Evolutionary conservation across 2,888 invertebrate genomes (phyloP).

Genomic region (Camponotus fellah): DNA sequence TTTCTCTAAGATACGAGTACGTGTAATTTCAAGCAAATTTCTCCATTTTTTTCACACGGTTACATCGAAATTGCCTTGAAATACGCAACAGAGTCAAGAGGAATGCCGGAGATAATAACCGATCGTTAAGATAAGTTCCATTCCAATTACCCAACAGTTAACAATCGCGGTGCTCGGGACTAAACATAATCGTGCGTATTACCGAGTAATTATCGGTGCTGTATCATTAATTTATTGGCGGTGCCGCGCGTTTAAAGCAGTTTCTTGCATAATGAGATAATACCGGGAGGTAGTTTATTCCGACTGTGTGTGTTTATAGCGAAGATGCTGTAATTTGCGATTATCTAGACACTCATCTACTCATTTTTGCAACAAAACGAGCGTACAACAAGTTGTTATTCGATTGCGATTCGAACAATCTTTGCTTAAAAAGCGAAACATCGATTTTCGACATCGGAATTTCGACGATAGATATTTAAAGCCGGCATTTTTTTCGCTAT

Average conservation of each 20-base stretch:
- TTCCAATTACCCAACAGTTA: constrained; percentile 64
- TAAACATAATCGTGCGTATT: constrained; percentile 68
- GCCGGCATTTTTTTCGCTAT: background rate
- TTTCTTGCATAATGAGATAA: constrained; percentile 69
- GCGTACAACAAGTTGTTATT: constrained; percentile 51
- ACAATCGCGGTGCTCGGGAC: constrained; percentile 55
- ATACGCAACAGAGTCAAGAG: constrained; percentile 35
- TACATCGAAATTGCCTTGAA: background rate
- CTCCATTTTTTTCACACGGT: background rate
- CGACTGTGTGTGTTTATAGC: constrained; percentile 38
- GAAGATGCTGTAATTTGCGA: constrained; percentile 54
- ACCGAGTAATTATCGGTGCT: constrained; percentile 62
- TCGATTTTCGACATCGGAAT: constrained; percentile 9
- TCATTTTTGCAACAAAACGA: background rate
- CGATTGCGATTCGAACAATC: constrained; percentile 47
- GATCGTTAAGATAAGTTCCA: constrained; percentile 58
- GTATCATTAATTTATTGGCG: constrained; percentile 66
- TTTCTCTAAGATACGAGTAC: background rate
- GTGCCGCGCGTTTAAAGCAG: constrained; percentile 59
- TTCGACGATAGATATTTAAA: constrained; percentile 16
- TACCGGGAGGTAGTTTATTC: constrained; percentile 61
- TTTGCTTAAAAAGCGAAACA: constrained; percentile 44
- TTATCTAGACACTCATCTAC: constrained; percentile 59
- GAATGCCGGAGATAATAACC: constrained; percentile 52
- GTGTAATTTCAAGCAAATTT: background rate